phyloP scores from a whole-genome alignment of 2,888 invertebrate genomes.

The Schizaphis graminum region DNA sequence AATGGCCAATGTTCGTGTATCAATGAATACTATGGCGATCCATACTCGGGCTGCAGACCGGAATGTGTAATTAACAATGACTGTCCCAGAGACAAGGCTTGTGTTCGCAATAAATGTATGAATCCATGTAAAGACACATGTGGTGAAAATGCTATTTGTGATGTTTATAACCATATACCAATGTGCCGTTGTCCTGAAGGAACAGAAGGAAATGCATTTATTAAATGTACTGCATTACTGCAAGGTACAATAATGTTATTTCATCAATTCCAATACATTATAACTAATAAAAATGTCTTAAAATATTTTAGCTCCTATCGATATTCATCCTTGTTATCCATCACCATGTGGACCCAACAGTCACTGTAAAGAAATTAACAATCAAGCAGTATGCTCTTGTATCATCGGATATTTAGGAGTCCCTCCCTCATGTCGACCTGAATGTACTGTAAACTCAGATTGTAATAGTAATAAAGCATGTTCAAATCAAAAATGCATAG shows the following conservation, averaged over 20 bases:
- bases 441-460: constrained; percentile 78
- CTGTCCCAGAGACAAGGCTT: constrained; percentile 79
- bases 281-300: background rate
- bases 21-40: constrained; percentile 82
- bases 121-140: constrained; percentile 81
- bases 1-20: constrained; percentile 80
- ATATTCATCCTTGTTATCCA: constrained; percentile 82
- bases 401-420: constrained; percentile 78
- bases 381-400: constrained; percentile 88
- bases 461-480: constrained; percentile 74
- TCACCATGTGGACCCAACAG: constrained; percentile 91
- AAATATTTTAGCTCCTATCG: constrained; percentile 70
- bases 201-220: constrained; percentile 78
- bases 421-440: constrained; percentile 81
- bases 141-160: constrained; percentile 74
- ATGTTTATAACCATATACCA: constrained; percentile 81
- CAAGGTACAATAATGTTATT: constrained; percentile 57
- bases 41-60: constrained; percentile 81
- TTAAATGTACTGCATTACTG: constrained; percentile 63
- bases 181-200: constrained; percentile 82
- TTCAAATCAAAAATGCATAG: constrained; percentile 72
- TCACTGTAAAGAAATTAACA: constrained; percentile 84
- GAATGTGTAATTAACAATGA: constrained; percentile 84
- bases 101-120: constrained; percentile 76
- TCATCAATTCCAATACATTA: background rate